Base-by-base conservation (phyloP, 2,113 vertebrate genomes). In the Petroica traversi region DNA sequence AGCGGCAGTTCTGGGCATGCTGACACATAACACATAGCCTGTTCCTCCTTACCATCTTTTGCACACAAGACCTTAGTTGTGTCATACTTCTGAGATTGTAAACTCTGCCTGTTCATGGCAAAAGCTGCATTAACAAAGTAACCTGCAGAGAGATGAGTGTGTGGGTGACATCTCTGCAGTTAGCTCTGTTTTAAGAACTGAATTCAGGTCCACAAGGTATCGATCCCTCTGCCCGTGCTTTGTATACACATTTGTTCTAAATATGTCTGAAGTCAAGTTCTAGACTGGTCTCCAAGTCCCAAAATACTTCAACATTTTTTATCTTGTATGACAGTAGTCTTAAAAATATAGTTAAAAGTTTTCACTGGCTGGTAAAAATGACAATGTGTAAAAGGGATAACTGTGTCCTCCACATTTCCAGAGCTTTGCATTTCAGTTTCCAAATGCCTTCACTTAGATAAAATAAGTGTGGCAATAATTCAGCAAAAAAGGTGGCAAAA, bases 141-240 rank as follows among this genome's bases (percentile, higher is more conserved):
- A 57, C 3, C 9, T 20, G 29, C n/a, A 48, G 19, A 52, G 8
- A 6, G 7, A 36, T 38, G n/a, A 2, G 11, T 54, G 11, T 28
- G 14, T 9, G 9, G 19, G n/a, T 55, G 26, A 28, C 19, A 9
- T 34, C 24, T 34, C 19, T 43, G 25, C 5, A 0, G 1, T 41
- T 43, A 45, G 14, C 4, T 69, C 66, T 74, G 0, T 69, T 59
- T 41, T 45, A 33, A 57, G 18, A 81, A 28, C 20, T 33, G 6
- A 29, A 61, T 7, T 17, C 14, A 34, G 8, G 26, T 38, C 14
- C 0, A 0, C 54, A 66, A 69, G 2, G n/a, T n/a, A n/a, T n/a
- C 1, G 2, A 5, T 72, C 6, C 12, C 7, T 73, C 17, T 61
- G 22, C 9, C 45, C 12, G 7, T 51, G 34, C 6, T 49, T 69